Conservation (phyloP, 2,888 invertebrate genomes). For the Eilema caniola region DNA sequence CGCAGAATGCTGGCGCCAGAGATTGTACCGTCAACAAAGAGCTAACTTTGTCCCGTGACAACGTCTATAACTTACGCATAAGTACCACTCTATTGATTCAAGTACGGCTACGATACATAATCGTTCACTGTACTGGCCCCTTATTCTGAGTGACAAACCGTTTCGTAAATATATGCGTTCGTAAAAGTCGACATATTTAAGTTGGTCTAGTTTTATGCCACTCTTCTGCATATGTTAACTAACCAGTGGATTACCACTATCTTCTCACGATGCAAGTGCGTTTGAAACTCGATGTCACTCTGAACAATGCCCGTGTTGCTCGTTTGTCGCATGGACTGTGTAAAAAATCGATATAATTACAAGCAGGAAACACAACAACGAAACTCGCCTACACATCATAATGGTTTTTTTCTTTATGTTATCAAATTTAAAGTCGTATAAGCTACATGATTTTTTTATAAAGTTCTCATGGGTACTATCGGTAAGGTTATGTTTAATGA, state of each 20-base stretch:
- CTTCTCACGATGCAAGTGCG: no score
- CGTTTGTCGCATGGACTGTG: not conserved
- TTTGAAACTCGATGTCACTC: no score
- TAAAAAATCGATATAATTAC: not conserved
- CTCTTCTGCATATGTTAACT: no score
- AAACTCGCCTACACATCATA: not conserved
- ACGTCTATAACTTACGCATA: not conserved
- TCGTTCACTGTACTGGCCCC: no score
- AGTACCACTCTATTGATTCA: not conserved
- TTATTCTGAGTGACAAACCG: no score
- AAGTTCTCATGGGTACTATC: constrained; percentile 2
- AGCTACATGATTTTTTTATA: not conserved
- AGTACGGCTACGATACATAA: no score
- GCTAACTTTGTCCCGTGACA: not conserved
- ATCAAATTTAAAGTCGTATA: not conserved
- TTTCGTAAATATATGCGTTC: no score
- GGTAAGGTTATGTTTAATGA: not conserved
- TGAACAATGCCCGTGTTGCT: no score
- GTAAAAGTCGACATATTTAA: no score
- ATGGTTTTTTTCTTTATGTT: not conserved
- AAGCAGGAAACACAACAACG: not conserved
- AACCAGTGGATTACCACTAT: no score
- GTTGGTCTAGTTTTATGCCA: no score
- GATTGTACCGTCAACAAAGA: no score
- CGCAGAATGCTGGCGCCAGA: not conserved